phyloP scores from a whole-genome alignment of 1,140 invertebrate species.

The Teleopsis dalmanni region DNA sequence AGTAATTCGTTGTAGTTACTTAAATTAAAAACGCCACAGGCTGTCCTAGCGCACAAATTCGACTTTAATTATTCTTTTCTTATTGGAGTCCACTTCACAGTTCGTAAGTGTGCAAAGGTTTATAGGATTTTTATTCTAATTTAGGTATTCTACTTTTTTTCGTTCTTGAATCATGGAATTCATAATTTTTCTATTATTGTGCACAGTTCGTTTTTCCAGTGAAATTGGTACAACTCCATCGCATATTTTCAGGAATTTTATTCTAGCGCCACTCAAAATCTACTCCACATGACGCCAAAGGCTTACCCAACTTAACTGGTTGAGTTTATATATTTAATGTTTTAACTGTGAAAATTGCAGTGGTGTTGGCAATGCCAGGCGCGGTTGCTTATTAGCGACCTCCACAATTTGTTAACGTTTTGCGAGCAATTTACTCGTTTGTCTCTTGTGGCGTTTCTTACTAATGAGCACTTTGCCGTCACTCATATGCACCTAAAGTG shows the following conservation, averaged over 20 bases:
- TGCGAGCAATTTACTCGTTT: constrained; percentile 17
- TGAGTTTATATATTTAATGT: not conserved
- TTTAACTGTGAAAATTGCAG: not conserved
- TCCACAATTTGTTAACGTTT: constrained; percentile 15
- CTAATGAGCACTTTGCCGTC: constrained; percentile 16
- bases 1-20: no score
- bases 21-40: constrained; percentile 10
- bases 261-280: no score
- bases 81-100: not conserved
- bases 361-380: no score
- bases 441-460: constrained; percentile 12
- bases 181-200: no score
- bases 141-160: no score
- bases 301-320: no score
- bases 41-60: constrained; percentile 3
- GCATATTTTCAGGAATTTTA: no score
- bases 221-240: no score
- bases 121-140: no score
- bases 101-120: no score
- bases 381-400: constrained; percentile 17
- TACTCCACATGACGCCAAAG: constrained; percentile 7
- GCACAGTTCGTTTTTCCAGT: no score
- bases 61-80: constrained; percentile 7
- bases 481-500: not conserved
- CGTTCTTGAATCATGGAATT: no score